These are phyloP conservation scores for Poeciliopsis gracilis DNA, from an alignment of 2,797 vertebrate species.

Conservation along the genomic window DNA sequence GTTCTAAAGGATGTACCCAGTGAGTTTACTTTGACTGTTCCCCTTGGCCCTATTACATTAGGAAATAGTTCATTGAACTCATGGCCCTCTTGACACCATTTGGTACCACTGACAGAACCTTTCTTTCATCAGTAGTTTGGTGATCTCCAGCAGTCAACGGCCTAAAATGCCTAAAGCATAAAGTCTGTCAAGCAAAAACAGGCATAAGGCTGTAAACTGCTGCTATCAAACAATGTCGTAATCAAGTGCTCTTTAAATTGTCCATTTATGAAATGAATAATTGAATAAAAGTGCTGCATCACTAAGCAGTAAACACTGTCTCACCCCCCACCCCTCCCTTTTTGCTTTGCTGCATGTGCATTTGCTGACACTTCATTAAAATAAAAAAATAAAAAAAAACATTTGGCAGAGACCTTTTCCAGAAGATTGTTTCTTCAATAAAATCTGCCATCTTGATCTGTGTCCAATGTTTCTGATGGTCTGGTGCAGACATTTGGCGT, in stretches of 20 bases:
- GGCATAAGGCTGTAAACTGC: background rate
- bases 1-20: background rate
- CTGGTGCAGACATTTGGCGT: background rate
- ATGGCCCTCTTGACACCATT: background rate
- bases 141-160: background rate
- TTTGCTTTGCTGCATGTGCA: background rate
- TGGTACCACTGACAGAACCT: background rate
- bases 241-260: background rate
- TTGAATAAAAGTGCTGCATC: background rate
- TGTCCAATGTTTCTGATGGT: background rate
- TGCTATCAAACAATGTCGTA: background rate
- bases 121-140: background rate
- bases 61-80: background rate
- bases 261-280: background rate
- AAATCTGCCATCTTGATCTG: background rate
- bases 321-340: background rate
- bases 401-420: background rate
- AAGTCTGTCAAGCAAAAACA: background rate
- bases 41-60: background rate
- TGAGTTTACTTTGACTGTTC: background rate
- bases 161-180: background rate
- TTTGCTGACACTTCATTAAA: background rate
- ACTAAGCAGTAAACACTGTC: background rate
- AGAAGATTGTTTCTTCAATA: background rate
- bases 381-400: background rate